Evolutionary conservation across 2,113 vertebrate genomes (phyloP).

Genomic region (Thalassarche chlororhynchos): DNA sequence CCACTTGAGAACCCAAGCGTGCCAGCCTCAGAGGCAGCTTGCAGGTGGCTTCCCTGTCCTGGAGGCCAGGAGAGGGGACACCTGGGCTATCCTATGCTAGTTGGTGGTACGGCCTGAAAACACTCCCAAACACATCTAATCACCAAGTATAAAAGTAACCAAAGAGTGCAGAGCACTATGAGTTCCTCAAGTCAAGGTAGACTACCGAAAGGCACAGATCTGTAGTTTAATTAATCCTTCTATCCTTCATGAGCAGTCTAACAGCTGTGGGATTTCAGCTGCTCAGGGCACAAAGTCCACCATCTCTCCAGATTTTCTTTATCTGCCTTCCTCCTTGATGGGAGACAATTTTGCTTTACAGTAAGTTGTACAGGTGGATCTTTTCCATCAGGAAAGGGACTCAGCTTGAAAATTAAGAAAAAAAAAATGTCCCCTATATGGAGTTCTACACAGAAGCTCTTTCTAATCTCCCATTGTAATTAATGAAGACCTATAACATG

Average conservation of each 20-base stretch:
- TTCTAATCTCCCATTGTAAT: background rate
- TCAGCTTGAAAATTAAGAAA: background rate
- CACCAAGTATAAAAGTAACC: background rate
- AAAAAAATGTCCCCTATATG: no score
- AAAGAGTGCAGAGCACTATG: background rate
- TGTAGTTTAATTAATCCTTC: background rate
- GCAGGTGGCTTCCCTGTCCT: background rate
- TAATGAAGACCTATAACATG: background rate
- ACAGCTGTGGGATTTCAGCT: background rate
- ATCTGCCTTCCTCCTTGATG: background rate
- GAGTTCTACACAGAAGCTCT: background rate
- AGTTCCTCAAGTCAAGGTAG: background rate
- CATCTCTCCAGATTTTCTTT: background rate
- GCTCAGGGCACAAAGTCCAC: background rate
- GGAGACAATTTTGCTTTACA: background rate
- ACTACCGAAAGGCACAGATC: background rate
- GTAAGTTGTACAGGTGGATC: background rate
- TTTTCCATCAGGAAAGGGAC: background rate
- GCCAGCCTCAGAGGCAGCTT: background rate
- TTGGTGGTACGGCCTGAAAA: background rate
- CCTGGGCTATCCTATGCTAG: background rate
- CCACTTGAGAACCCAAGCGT: background rate
- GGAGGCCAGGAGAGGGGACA: background rate
- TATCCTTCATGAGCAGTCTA: background rate
- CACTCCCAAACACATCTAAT: background rate